Percentiles rank a stretch among this genome's conserved stretches.
These are phyloP conservation scores for Plebejus argus DNA, from an alignment of 2,888 invertebrate genomes.

Conservation along the genomic window DNA sequence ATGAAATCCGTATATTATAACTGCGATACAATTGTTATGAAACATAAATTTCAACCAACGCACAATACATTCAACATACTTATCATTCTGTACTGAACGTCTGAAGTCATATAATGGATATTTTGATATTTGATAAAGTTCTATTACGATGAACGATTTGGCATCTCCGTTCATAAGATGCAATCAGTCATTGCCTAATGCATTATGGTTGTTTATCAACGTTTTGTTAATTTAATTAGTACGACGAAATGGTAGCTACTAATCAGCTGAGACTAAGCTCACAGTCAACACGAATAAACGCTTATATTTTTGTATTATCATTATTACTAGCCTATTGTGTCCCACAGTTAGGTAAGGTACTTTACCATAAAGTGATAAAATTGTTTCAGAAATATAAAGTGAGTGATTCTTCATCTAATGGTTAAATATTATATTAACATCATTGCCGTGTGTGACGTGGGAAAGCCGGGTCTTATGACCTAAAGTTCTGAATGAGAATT, in stretches of 20 bases:
- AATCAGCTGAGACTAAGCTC: neutral
- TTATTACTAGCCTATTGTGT: no score
- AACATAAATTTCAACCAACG: neutral
- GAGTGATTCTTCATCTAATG: no score
- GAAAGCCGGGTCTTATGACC: no score
- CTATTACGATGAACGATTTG: constrained; percentile 32
- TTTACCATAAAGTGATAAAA: no score
- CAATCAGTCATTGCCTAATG: constrained; percentile 28
- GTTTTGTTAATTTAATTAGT: constrained; percentile 5
- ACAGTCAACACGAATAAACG: no score
- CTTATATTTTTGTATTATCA: no score
- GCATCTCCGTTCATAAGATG: constrained; percentile 31
- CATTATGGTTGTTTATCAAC: neutral
- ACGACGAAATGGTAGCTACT: neutral
- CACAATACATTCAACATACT: neutral
- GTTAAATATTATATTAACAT: no score
- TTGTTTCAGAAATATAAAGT: no score
- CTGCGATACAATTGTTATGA: neutral
- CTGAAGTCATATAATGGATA: constrained; percentile 21
- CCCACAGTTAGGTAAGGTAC: no score
- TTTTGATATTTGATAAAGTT: constrained; percentile 30
- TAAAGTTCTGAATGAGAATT: no score
- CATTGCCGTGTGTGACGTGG: no score
- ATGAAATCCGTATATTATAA: neutral
- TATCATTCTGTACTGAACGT: neutral